Evolutionary conservation across 2,888 invertebrate species (phyloP).

Genomic region (Malthinus flaveolus): DNA sequence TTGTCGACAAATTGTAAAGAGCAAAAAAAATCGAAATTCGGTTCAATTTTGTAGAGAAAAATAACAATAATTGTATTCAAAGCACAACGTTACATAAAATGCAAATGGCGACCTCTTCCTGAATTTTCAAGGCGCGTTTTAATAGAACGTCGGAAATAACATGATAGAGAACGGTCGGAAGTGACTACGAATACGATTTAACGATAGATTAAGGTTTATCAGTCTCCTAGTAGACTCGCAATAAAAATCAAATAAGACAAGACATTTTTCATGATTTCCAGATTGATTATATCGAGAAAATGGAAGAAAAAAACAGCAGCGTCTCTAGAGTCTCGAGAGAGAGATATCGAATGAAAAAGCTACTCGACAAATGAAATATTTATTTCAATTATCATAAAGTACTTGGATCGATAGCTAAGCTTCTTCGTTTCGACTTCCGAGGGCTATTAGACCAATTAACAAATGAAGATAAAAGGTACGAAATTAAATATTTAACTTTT

Average conservation of each 20-base stretch:
- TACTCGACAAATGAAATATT: conserved; percentile 4
- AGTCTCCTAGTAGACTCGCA: conserved; percentile 33
- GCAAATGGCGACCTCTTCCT: conserved; percentile 36
- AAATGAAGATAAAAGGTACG: too few relatives aligned
- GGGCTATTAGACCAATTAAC: too few relatives aligned
- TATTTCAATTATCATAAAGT: conserved; percentile 5
- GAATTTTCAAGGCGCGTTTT: conserved; percentile 35
- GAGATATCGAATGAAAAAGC: background rate
- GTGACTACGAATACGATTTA: conserved; percentile 35
- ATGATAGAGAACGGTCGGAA: conserved; percentile 36
- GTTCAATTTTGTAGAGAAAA: conserved; percentile 5
- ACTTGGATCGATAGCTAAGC: background rate
- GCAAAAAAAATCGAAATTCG: too few relatives aligned
- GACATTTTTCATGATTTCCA: conserved; percentile 13
- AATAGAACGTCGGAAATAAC: conserved; percentile 32
- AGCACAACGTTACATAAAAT: conserved; percentile 35
- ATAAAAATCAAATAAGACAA: conserved; percentile 18
- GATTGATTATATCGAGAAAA: conserved; percentile 2
- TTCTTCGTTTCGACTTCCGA: too few relatives aligned
- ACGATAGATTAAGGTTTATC: conserved; percentile 41
- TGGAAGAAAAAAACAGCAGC: background rate
- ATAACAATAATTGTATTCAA: conserved; percentile 35
- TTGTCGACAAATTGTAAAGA: background rate
- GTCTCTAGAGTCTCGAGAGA: too few relatives aligned
- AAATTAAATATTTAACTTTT: conserved; percentile 3